Evolutionary conservation across 64 coral and sea anemone genomes (phyloP).

Genomic region (Platygyra sinensis): DNA sequence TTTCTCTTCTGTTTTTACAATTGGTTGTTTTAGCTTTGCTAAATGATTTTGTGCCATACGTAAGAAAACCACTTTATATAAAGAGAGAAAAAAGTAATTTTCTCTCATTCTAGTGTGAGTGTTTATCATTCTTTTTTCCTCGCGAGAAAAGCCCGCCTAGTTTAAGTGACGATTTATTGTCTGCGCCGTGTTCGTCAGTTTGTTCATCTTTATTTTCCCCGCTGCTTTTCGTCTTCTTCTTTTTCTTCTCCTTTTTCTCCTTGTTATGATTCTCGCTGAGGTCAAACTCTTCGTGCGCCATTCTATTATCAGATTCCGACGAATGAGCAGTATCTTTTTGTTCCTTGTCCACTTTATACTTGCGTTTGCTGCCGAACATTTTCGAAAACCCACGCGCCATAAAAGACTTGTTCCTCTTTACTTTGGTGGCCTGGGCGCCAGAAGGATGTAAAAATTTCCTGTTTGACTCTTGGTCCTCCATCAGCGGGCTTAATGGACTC

Average conservation of each 20-base stretch:
- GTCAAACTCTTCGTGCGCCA: slow-evolving; percentile 5
- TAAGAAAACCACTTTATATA: background rate
- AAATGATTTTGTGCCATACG: too few species aligned
- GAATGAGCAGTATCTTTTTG: background rate
- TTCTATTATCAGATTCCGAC: background rate
- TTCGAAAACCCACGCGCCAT: slow-evolving; percentile 19
- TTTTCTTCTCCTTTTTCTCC: slow-evolving; percentile 7
- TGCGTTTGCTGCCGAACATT: slow-evolving; percentile 24
- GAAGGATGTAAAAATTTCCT: background rate
- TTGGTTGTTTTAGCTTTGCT: too few species aligned
- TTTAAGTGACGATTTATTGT: slow-evolving; percentile 6
- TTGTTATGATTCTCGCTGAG: background rate
- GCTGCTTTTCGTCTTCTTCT: background rate
- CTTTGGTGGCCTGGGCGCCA: background rate
- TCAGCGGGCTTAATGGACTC: slow-evolving; percentile 4
- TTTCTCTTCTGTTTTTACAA: too few species aligned
- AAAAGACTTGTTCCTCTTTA: slow-evolving; percentile 8
- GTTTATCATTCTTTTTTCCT: slow-evolving; percentile 30
- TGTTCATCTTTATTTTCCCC: background rate
- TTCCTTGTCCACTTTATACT: slow-evolving; percentile 11
- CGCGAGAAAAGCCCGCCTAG: slow-evolving; percentile 41
- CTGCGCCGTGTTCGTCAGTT: background rate
- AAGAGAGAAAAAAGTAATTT: background rate
- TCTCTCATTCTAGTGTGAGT: background rate
- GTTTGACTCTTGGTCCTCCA: background rate